phyloP scores from a whole-genome alignment of 2,888 invertebrate genomes.

The Trichogramma dendrolimi region DNA sequence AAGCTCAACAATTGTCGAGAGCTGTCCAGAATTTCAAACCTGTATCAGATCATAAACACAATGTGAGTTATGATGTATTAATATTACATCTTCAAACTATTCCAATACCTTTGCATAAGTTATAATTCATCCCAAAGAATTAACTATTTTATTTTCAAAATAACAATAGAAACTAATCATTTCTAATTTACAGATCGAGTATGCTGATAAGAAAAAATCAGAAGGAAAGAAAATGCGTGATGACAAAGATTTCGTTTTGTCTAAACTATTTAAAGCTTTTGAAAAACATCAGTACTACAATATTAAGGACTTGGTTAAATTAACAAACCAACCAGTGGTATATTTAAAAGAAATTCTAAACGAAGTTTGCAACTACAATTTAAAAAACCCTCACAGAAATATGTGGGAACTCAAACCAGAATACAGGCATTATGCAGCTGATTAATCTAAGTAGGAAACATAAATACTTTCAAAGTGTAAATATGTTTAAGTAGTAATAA shows the following conservation, averaged over 20 bases:
- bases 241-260: slow-evolving; percentile 92
- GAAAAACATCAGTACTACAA: slow-evolving; percentile 99
- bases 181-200: slow-evolving; percentile 68
- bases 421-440: slow-evolving; percentile 91
- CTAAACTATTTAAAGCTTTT: slow-evolving; percentile 95
- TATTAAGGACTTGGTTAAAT: slow-evolving; percentile 89
- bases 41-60: slow-evolving; percentile 87
- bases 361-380: slow-evolving; percentile 96
- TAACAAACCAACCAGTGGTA: slow-evolving; percentile 92
- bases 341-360: slow-evolving; percentile 97
- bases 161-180: background rate
- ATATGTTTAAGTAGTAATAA: too few relatives aligned
- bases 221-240: slow-evolving; percentile 94
- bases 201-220: slow-evolving; percentile 83
- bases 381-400: slow-evolving; percentile 97
- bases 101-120: slow-evolving; percentile 1
- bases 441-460: slow-evolving; percentile 48
- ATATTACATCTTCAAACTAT: slow-evolving; percentile 9
- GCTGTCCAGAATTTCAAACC: slow-evolving; percentile 91
- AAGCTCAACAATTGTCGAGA: slow-evolving; percentile 81
- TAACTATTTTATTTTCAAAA: slow-evolving; percentile 15
- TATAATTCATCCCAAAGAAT: slow-evolving; percentile 3
- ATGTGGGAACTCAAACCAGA: slow-evolving; percentile 99
- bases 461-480: too few relatives aligned
- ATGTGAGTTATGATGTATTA: slow-evolving; percentile 60